These are phyloP conservation scores for Chloropsis cyanopogon DNA, from an alignment of 2,113 vertebrate genomes.

Conservation along the genomic window DNA sequence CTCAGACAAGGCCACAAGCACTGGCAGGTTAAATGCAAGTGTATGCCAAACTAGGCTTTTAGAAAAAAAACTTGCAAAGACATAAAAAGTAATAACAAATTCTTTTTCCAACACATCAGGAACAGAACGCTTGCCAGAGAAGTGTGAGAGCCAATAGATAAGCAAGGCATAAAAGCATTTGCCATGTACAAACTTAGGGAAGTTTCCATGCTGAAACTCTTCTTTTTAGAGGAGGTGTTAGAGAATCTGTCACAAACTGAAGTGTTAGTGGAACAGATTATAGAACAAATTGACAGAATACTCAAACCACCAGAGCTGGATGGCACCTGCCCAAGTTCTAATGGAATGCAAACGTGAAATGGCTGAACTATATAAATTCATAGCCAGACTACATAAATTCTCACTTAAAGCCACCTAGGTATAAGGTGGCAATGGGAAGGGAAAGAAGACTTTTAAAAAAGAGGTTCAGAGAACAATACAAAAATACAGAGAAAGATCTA, in stretches of 20 bases:
- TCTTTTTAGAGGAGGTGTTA: constrained; percentile 37
- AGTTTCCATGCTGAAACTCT: constrained; percentile 17
- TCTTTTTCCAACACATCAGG: constrained; percentile 34
- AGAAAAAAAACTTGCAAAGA: neutral
- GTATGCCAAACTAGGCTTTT: neutral
- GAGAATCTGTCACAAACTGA: constrained; percentile 51
- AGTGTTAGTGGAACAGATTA: constrained; percentile 27
- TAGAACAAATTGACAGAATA: constrained; percentile 22
- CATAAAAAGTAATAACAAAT: constrained; percentile 34
- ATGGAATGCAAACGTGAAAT: neutral
- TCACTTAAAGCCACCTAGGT: neutral
- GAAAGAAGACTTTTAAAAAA: neutral
- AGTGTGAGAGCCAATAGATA: constrained; percentile 40
- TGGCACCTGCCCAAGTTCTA: constrained; percentile 5
- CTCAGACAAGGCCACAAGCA: neutral
- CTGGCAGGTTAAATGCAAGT: neutral
- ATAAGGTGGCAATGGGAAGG: neutral
- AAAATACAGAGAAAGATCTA: neutral
- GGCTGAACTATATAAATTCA: neutral
- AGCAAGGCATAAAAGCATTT: constrained; percentile 5
- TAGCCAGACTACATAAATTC: neutral
- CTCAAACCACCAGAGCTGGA: neutral
- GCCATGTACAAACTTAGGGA: neutral
- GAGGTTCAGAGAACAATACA: neutral
- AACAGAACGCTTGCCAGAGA: constrained; percentile 30